phyloP scores from a whole-genome alignment of 2,888 invertebrate genomes.

The Polymixis lichenea region DNA sequence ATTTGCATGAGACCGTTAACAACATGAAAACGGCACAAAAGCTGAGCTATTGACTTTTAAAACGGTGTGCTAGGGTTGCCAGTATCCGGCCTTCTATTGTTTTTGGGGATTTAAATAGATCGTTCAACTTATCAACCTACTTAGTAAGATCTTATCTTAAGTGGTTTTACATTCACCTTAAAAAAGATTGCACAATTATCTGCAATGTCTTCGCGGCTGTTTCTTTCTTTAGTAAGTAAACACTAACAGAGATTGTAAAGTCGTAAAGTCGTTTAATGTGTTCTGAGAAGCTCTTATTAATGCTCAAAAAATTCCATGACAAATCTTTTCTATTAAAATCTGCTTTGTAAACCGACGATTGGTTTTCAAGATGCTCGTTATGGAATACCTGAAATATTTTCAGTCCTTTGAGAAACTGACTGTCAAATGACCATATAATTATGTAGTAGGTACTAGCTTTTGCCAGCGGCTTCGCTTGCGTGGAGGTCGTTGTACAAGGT shows the following conservation, averaged over 20 bases:
- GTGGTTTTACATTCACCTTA: conserved; percentile 13
- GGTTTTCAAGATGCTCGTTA: background rate
- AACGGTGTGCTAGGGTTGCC: conserved; percentile 61
- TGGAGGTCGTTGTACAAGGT: too few relatives aligned
- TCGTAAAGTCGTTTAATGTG: conserved; percentile 20
- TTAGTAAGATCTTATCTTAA: conserved; percentile 16
- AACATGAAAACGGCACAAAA: conserved; percentile 67
- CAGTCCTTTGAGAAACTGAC: background rate
- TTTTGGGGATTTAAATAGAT: conserved; percentile 2
- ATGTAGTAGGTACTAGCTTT: too few relatives aligned
- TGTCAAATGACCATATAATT: background rate
- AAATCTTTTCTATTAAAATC: background rate
- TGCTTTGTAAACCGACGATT: conserved; percentile 3
- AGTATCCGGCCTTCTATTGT: conserved; percentile 21
- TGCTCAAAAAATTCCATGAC: conserved; percentile 6
- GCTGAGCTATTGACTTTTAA: conserved; percentile 70
- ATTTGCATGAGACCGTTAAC: conserved; percentile 72
- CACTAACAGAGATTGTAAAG: conserved; percentile 2
- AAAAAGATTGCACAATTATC: conserved; percentile 25
- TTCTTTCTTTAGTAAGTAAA: conserved; percentile 18
- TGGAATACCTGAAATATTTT: background rate
- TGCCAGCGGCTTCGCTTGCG: too few relatives aligned
- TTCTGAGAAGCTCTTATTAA: conserved; percentile 20
- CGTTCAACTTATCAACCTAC: conserved; percentile 1
- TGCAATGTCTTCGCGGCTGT: conserved; percentile 4